Conservation (phyloP, 2,797 vertebrate species). For the Premnoplex brunnescens region DNA sequence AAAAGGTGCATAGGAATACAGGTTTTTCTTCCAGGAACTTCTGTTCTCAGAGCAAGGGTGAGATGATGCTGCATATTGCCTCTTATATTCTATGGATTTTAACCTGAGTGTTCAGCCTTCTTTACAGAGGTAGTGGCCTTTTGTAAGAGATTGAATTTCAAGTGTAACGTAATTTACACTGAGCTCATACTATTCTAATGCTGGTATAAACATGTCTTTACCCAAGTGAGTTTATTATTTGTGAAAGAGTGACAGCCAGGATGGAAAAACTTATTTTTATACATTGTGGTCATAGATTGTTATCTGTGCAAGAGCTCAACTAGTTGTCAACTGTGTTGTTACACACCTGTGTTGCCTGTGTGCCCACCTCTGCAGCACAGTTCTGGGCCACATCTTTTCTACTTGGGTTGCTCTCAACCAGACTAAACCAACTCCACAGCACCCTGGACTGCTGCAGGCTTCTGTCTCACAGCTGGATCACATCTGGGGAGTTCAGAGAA, state of each 20-base stretch:
- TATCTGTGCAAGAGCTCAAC: not conserved
- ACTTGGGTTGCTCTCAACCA: accelerated
- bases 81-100: not conserved
- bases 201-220: not conserved
- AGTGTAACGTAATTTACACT: not conserved
- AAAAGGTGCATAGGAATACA: not conserved
- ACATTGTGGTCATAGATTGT: not conserved
- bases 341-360: not conserved
- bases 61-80: not conserved
- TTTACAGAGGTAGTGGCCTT: not conserved
- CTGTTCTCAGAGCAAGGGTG: not conserved
- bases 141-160: not conserved
- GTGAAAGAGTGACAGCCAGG: not conserved
- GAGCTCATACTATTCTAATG: not conserved
- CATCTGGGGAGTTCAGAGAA: not conserved
- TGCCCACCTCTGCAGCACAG: not conserved
- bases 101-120: not conserved
- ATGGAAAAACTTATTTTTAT: not conserved
- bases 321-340: not conserved
- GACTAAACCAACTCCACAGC: not conserved
- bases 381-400: not conserved
- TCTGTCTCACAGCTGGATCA: not conserved
- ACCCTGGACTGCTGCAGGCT: not conserved
- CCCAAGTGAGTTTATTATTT: not conserved
- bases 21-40: not conserved